Evolutionary conservation across 2,113 vertebrate species (phyloP).

Genomic region (Phocoena sinus): DNA sequence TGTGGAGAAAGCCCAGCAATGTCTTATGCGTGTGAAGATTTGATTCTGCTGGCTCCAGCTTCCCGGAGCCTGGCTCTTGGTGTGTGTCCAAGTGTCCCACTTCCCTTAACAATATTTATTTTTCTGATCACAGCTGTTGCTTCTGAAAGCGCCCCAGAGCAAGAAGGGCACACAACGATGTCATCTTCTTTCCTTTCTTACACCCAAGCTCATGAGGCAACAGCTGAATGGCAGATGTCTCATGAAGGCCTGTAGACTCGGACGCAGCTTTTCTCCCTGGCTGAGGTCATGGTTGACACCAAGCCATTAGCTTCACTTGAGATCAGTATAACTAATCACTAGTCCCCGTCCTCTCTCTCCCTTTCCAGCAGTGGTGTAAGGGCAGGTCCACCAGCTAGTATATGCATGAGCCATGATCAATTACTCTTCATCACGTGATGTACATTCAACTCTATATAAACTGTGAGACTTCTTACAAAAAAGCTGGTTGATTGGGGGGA

Average conservation of each 20-base stretch:
- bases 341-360: neutral
- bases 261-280: neutral
- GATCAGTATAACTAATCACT: neutral
- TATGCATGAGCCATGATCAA: neutral
- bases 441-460: neutral
- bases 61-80: neutral
- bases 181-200: slow-evolving; percentile 5
- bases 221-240: neutral
- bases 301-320: neutral
- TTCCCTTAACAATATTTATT: neutral
- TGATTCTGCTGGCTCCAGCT: neutral
- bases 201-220: neutral
- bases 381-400: neutral
- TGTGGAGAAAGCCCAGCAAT: neutral
- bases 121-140: neutral
- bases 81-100: neutral
- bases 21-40: neutral
- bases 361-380: neutral
- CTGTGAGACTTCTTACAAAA: neutral
- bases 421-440: neutral
- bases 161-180: neutral
- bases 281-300: neutral
- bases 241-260: neutral
- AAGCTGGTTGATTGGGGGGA: neutral
- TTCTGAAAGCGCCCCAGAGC: neutral